phyloP scores from a whole-genome alignment of 2,888 invertebrate genomes.

The Dasysyrphus albostriatus region DNA sequence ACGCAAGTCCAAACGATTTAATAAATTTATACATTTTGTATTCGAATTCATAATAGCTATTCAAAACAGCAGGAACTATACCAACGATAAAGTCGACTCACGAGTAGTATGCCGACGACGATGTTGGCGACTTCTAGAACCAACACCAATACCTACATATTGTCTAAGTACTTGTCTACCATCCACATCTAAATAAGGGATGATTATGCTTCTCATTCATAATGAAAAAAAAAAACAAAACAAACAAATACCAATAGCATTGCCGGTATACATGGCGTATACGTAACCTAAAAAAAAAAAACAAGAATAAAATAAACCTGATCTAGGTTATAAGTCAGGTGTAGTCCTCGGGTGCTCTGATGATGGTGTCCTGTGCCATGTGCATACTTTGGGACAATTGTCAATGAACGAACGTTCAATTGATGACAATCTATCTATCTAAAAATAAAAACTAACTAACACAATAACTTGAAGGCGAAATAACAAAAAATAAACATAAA shows the following conservation, averaged over 20 bases:
- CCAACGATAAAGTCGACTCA: constrained; percentile 10
- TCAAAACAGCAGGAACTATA: constrained; percentile 42
- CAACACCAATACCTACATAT: constrained; percentile 21
- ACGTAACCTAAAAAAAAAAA: constrained; percentile 46
- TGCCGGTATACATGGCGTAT: constrained; percentile 59
- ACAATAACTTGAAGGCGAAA: constrained; percentile 50
- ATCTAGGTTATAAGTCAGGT: constrained; percentile 69
- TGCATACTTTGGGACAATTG: constrained; percentile 41
- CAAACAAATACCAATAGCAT: constrained; percentile 26
- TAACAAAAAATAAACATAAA: background rate
- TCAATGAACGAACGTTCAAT: constrained; percentile 60
- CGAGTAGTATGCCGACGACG: background rate
- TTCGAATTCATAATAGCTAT: constrained; percentile 67
- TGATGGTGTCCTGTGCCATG: constrained; percentile 15
- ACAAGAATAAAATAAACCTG: constrained; percentile 19
- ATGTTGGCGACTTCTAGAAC: background rate
- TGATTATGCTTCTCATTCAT: constrained; percentile 32
- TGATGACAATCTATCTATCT: constrained; percentile 57
- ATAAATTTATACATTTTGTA: constrained; percentile 62
- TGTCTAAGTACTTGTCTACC: constrained; percentile 54
- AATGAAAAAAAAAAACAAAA: background rate
- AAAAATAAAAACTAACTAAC: constrained; percentile 45
- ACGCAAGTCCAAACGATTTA: constrained; percentile 63
- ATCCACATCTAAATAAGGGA: constrained; percentile 49
- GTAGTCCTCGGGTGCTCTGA: constrained; percentile 40